Base-by-base conservation (phyloP, 2,888 invertebrate genomes). In the Pammene fasciana region DNA sequence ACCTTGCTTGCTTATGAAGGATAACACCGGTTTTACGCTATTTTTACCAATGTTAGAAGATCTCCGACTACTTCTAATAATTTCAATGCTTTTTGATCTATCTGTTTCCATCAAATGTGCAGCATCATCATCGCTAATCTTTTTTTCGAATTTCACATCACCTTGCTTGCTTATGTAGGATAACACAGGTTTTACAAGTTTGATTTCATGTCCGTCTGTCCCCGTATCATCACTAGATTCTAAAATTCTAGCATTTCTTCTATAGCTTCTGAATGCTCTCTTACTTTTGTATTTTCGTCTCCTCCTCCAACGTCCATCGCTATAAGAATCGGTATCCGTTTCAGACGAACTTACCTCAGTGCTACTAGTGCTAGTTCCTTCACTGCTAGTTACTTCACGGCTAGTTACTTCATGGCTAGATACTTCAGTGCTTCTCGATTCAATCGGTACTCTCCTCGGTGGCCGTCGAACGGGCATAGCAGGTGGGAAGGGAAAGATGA, bases 81-180 rank as follows among this genome's bases (percentile, higher is more conserved):
- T 14, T 55, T 55, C 54, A 5, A 55, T n/a, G n/a, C 54, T 55
- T 11, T 36, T 36, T 36, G 36, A 55, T n/a, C 14, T 1, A 43
- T 45, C 57, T 26, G 45, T n/a, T 5, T 72, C 72, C 10, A 84
- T 73, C 36, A 85, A 68, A 13, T 70, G 71, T 10, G 61, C 74
- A 0, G 84, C 88, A 70, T 87, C 86, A n/a, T 79, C 73, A 0
- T 81, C 76, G 70, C 76, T 86, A 16, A 89, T 73, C n/a, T 74
- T 78, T 34, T 78, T 82, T 72, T 83, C 78, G 52, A 84, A 76
- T 71, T 85, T 86, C 2, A 88, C 73, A 6, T 85, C 78, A 38
- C 82, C 82, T 43, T 79, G 75, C 59, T 75, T 60, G 5, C 77
- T 72, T 6, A 82, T 57, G 65, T 79, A 83, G 9, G 76, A 75